phyloP scores from a whole-genome alignment of 2,888 invertebrate species.

The Papilio elwesi region DNA sequence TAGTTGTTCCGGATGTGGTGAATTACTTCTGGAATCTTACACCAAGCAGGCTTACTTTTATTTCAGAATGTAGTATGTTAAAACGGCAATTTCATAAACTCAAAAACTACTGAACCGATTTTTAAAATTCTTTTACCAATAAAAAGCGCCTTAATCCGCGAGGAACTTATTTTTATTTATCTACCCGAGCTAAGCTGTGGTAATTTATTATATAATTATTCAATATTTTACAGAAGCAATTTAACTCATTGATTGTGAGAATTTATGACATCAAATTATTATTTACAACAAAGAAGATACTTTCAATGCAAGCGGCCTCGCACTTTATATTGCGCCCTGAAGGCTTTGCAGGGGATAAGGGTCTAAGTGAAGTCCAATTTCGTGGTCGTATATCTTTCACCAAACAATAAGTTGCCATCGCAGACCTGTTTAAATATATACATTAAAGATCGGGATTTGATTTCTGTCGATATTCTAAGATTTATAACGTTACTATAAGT shows the following conservation, averaged over 20 bases:
- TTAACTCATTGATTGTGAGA: conserved; percentile 8
- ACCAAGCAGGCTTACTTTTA: too few relatives aligned
- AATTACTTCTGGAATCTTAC: too few relatives aligned
- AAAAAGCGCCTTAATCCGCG: too few relatives aligned
- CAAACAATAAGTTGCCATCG: conserved; percentile 12
- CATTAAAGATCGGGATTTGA: neutral
- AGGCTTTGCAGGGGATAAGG: neutral
- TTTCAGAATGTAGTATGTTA: too few relatives aligned
- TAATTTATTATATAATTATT: neutral
- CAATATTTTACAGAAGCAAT: conserved; percentile 14
- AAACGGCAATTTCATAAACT: too few relatives aligned
- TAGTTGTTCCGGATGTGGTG: too few relatives aligned
- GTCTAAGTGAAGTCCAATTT: conserved; percentile 6
- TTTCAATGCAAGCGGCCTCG: neutral
- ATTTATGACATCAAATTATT: conserved; percentile 17
- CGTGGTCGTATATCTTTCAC: neutral
- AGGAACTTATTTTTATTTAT: too few relatives aligned
- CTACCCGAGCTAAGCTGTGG: too few relatives aligned
- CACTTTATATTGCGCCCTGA: conserved; percentile 9
- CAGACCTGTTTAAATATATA: conserved; percentile 3
- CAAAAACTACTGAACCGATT: too few relatives aligned
- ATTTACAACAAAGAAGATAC: conserved; percentile 5
- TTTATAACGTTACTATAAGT: neutral
- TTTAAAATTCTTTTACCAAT: too few relatives aligned
- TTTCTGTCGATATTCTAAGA: neutral